Conservation (phyloP, 2,888 invertebrate species). For the Eupithecia subfuscata region DNA sequence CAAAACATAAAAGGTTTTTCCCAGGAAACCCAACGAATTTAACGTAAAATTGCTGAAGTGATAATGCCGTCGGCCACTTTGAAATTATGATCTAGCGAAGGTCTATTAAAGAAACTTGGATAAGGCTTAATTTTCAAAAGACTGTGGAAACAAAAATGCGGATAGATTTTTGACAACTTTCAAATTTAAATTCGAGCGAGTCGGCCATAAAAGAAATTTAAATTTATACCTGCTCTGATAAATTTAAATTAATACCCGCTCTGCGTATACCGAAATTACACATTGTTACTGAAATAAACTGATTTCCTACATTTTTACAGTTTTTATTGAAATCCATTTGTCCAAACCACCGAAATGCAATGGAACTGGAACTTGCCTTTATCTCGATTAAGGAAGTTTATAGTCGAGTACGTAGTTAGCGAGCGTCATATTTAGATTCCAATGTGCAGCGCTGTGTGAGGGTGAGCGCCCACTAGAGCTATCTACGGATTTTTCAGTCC, state of each 20-base stretch:
- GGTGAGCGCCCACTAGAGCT: neutral
- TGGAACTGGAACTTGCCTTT: conserved; percentile 27
- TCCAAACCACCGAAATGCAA: conserved; percentile 1
- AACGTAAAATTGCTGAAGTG: too few relatives aligned
- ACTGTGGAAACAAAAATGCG: too few relatives aligned
- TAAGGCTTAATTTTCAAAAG: too few relatives aligned
- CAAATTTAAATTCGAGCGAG: too few relatives aligned
- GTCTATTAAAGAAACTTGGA: too few relatives aligned
- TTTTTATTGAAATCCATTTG: conserved; percentile 9
- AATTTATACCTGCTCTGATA: neutral
- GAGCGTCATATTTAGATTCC: conserved; percentile 16
- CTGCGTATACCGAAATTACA: neutral
- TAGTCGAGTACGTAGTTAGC: conserved; percentile 21
- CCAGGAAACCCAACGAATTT: too few relatives aligned
- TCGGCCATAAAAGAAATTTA: neutral
- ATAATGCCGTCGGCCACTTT: too few relatives aligned
- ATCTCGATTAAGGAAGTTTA: conserved; percentile 34
- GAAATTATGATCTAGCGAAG: too few relatives aligned
- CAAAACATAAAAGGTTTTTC: too few relatives aligned
- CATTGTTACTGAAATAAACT: neutral
- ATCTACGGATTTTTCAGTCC: neutral
- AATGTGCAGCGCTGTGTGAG: neutral
- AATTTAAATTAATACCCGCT: neutral
- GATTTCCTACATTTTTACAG: neutral
- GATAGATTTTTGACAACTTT: too few relatives aligned